Evolutionary conservation across 2,797 vertebrate species (phyloP).

Genomic region (Petrocephalus sullivani): DNA sequence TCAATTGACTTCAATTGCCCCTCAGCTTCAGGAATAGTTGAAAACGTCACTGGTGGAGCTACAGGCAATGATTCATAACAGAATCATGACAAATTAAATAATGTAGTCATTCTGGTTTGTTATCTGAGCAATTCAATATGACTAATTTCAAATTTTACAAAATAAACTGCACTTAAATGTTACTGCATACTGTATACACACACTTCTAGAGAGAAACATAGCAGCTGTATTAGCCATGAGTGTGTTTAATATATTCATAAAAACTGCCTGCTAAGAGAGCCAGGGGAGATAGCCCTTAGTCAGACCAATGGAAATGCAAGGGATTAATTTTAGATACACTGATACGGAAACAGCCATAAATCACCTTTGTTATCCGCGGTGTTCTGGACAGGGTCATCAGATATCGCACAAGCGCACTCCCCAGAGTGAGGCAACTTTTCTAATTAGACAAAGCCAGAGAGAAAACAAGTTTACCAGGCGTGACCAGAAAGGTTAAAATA

Average conservation of each 20-base stretch:
- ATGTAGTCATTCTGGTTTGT: conserved; percentile 8
- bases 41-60: conserved; percentile 58
- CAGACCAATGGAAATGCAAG: conserved; percentile 60
- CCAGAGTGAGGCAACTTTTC: conserved; percentile 61
- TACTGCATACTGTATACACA: background rate
- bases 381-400: conserved; percentile 67
- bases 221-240: background rate
- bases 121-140: background rate
- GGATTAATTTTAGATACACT: conserved; percentile 66
- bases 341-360: conserved; percentile 65
- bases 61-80: conserved; percentile 61
- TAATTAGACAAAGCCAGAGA: conserved; percentile 69
- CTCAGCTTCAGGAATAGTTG: conserved; percentile 60
- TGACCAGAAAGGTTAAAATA: conserved; percentile 18
- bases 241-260: background rate
- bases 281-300: conserved; percentile 50
- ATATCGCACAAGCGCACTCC: conserved; percentile 63
- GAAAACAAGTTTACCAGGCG: conserved; percentile 59
- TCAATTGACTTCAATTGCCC: conserved; percentile 57
- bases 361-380: conserved; percentile 82
- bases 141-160: background rate
- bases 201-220: background rate
- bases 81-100: conserved; percentile 30
- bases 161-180: background rate
- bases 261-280: background rate